These are phyloP conservation scores for Heliconius ethilla DNA, from an alignment of 2,888 invertebrate species.

Conservation along the genomic window DNA sequence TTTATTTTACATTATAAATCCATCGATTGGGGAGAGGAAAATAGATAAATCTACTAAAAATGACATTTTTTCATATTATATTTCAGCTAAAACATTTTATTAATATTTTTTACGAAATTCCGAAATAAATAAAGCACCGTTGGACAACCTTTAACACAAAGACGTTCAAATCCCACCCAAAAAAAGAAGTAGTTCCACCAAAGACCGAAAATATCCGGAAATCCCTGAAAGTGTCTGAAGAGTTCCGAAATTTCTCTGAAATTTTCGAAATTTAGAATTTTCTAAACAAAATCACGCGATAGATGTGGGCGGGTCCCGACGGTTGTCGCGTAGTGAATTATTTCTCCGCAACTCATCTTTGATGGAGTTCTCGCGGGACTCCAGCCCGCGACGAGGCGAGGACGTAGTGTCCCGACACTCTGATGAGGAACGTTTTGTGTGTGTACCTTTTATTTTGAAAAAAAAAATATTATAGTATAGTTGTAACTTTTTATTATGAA, in stretches of 20 bases:
- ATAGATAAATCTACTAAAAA: slow-evolving; percentile 6
- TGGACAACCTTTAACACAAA: slow-evolving; percentile 44
- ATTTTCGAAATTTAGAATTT: not conserved
- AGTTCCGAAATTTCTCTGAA: not conserved
- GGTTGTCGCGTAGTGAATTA: slow-evolving; percentile 70
- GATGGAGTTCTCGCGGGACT: slow-evolving; percentile 64
- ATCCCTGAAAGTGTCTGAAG: not conserved
- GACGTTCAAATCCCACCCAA: slow-evolving; percentile 20
- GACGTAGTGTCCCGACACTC: slow-evolving; percentile 73
- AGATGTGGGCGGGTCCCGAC: slow-evolving; percentile 64
- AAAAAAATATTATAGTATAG: not conserved
- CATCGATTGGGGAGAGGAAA: not conserved
- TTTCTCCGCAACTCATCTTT: slow-evolving; percentile 72
- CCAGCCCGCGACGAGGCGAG: slow-evolving; percentile 68
- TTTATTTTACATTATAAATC: not conserved
- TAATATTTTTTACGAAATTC: slow-evolving; percentile 15
- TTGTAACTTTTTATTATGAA: not conserved
- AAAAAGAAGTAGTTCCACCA: not conserved
- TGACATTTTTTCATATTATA: not conserved
- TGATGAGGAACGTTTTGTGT: slow-evolving; percentile 77
- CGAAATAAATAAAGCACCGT: slow-evolving; percentile 34
- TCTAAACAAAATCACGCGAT: slow-evolving; percentile 61
- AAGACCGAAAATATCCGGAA: not conserved
- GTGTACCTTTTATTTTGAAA: slow-evolving; percentile 60
- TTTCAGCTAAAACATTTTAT: not conserved